phyloP scores from a whole-genome alignment of 2,113 vertebrate genomes.

The Numenius arquata region DNA sequence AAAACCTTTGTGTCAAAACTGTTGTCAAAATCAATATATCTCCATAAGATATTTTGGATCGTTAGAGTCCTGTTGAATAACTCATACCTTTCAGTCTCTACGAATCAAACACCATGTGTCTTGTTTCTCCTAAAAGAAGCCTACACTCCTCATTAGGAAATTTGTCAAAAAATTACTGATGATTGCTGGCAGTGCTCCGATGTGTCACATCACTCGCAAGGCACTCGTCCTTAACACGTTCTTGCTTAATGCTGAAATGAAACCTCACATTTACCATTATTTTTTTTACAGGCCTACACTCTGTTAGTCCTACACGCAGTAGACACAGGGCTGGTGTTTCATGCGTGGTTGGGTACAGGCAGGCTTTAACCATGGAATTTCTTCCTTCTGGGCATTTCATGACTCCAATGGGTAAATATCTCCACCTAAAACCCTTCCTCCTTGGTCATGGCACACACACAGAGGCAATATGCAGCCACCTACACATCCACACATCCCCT shows the following conservation, averaged over 20 bases:
- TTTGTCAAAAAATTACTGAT: background rate
- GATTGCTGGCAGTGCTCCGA: background rate
- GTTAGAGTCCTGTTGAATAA: background rate
- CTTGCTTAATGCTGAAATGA: background rate
- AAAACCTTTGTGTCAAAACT: background rate
- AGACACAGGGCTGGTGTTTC: background rate
- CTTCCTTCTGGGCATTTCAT: background rate
- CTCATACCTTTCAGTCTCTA: background rate
- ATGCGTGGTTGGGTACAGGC: background rate
- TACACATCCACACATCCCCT: too few relatives aligned
- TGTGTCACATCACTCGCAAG: background rate
- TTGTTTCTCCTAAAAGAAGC: background rate
- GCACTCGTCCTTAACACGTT: background rate
- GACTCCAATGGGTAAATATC: background rate
- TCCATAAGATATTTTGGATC: background rate
- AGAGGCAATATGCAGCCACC: background rate
- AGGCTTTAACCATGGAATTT: background rate
- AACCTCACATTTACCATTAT: background rate
- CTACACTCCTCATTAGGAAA: background rate
- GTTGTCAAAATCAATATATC: background rate
- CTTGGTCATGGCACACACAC: accelerated
- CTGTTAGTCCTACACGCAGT: background rate
- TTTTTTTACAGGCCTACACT: background rate
- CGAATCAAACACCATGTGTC: accelerated
- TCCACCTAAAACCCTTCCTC: background rate